Evolutionary conservation across 2,113 vertebrate genomes (phyloP), one percentile per base, ranked within the genome.

Genomic region (Rana temporaria): DNA sequence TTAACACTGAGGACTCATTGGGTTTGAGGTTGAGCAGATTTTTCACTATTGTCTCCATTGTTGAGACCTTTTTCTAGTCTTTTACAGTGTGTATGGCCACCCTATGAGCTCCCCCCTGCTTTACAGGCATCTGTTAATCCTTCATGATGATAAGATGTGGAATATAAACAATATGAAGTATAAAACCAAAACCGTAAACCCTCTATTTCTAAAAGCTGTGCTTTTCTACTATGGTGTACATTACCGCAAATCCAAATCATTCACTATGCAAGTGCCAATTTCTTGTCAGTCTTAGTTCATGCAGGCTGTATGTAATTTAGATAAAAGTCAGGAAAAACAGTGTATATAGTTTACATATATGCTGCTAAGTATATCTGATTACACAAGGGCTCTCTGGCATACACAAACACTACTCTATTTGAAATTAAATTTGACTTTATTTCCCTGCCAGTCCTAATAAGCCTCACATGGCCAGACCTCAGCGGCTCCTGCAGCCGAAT

Each of bases 361-460:
- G 66, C 18, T 1, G 56, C 77, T 20, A 73, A 15, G 26, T 17
- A 9, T 63, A 68, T 6, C 83, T 42, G 66, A 17, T 85, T 87
- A 84, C 38, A 70, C 57, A 82, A 68, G 78, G 53, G 42, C 0
- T 0, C 69, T 80, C 56, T 52, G 70, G 60, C 62, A 60, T 4
- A 85, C 70, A 81, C 80, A 84, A 9, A n/a, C 59, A 74, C 82
- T 87, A 85, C 74, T 89, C 87, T 85, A 88, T 85, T 84, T 84
- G 30, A 0, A 22, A 17, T 77, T 48, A 81, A 86, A 55, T 85
- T 90, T 76, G 53, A 83, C 72, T 88, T 73, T 76, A 84, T 86
- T 89, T 78, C 68, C 74, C 78, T 91, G 85, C 90, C 87, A 87
- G 84, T 64, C 38, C 48, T 88, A 89, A 86, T 85, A 91, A 87